phyloP scores from a whole-genome alignment of 2,113 vertebrate species.

The Cranoglanis bouderius region DNA sequence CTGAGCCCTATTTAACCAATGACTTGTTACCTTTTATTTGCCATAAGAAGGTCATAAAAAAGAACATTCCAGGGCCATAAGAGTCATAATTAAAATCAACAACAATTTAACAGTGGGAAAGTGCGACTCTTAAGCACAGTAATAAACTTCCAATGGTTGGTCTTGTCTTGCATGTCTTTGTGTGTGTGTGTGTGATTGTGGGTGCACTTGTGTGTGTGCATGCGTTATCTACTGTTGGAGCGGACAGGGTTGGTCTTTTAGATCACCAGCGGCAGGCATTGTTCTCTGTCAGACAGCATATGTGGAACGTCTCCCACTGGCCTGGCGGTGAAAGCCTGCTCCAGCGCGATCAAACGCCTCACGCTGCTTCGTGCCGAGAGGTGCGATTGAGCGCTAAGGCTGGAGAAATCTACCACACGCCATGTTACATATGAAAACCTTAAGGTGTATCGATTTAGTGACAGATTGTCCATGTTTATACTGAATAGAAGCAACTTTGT shows the following conservation, averaged over 20 bases:
- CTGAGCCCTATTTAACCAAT: constrained; percentile 89
- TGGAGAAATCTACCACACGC: background rate
- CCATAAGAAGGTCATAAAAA: constrained; percentile 83
- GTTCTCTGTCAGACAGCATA: constrained; percentile 54
- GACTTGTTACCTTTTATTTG: constrained; percentile 86
- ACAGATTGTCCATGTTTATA: background rate
- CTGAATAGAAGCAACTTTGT: constrained; percentile 11
- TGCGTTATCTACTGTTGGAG: constrained; percentile 30
- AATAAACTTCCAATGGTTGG: constrained; percentile 50
- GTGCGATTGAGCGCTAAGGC: constrained; percentile 11
- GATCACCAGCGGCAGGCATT: constrained; percentile 49
- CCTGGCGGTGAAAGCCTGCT: constrained; percentile 8
- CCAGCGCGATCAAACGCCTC: constrained; percentile 42
- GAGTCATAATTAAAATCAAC: constrained; percentile 89
- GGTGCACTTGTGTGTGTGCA: background rate
- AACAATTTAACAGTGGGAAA: constrained; percentile 73
- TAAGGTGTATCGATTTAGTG: background rate
- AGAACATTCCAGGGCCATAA: constrained; percentile 83
- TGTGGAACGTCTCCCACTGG: constrained; percentile 42
- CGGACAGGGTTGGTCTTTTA: constrained; percentile 38
- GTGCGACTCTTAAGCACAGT: constrained; percentile 44
- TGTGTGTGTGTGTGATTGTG: background rate
- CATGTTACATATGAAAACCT: background rate
- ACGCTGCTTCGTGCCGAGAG: constrained; percentile 8
- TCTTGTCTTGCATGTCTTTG: constrained; percentile 4